Percentiles rank a stretch among this genome's conserved stretches.
These are phyloP conservation scores for Nasonia giraulti DNA, from an alignment of 1,140 invertebrate species.

Conservation along the genomic window DNA sequence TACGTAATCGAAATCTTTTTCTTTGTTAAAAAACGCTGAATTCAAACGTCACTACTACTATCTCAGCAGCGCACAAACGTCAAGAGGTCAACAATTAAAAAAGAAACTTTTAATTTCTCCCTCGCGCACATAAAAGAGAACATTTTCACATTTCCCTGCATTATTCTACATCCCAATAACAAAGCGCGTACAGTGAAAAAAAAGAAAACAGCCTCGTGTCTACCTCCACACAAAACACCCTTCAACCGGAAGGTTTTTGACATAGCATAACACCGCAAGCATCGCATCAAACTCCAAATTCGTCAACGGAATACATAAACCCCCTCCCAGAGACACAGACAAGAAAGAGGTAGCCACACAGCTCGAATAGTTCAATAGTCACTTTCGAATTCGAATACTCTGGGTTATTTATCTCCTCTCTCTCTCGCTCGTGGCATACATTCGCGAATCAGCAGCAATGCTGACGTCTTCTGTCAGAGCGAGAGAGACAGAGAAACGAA, in stretches of 20 bases:
- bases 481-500: conserved; percentile 51
- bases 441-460: conserved; percentile 17
- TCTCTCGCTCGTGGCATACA: conserved; percentile 38
- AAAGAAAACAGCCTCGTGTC: neutral
- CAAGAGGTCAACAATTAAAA: neutral
- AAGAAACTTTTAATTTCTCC: neutral
- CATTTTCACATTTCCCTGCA: neutral
- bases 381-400: conserved; percentile 39
- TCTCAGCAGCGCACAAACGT: too few species aligned
- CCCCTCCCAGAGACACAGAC: neutral
- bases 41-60: too few species aligned
- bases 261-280: neutral
- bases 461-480: conserved; percentile 39
- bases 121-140: too few species aligned
- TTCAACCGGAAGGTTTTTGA: neutral
- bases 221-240: neutral
- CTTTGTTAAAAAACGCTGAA: too few species aligned
- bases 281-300: neutral
- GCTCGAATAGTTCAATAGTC: conserved; percentile 41
- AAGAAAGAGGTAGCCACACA: neutral
- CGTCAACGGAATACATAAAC: neutral
- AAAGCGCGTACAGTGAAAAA: neutral
- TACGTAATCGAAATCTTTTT: too few species aligned
- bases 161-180: neutral
- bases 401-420: conserved; percentile 13